Conservation (phyloP, 2,797 vertebrate genomes). For the Syngnathus rostellatus region DNA sequence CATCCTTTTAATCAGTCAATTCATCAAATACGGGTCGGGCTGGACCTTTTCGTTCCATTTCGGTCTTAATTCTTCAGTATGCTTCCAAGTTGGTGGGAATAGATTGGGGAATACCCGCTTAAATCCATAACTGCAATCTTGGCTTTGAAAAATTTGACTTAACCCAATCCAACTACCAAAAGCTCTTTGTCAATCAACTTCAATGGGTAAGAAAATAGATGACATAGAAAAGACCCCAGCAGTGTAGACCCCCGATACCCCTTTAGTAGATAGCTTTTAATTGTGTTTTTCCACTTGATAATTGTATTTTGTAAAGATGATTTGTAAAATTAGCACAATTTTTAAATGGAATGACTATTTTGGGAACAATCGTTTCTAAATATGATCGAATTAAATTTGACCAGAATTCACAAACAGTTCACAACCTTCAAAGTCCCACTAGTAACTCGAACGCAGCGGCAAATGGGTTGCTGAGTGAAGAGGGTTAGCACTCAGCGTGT, state of each 20-base stretch:
- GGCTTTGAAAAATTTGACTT: neutral
- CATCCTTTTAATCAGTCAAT: neutral
- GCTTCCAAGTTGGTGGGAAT: neutral
- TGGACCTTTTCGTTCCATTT: neutral
- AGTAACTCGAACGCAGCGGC: neutral
- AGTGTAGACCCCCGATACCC: too few relatives aligned
- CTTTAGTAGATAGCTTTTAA: too few relatives aligned
- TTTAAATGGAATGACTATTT: too few relatives aligned
- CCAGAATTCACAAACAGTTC: too few relatives aligned
- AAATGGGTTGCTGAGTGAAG: neutral
- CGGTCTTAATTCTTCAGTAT: neutral
- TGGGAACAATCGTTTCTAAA: too few relatives aligned
- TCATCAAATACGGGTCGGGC: neutral
- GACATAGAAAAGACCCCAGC: neutral
- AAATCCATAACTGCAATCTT: neutral
- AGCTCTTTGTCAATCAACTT: neutral
- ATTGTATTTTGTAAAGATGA: too few relatives aligned
- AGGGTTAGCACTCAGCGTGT: conserved; percentile 1
- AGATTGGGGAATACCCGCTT: neutral
- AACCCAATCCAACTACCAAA: neutral
- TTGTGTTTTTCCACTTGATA: too few relatives aligned
- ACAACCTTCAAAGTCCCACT: too few relatives aligned
- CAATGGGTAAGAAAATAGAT: neutral
- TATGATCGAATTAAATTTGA: too few relatives aligned
- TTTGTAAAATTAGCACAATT: too few relatives aligned